Conservation (phyloP, 2,888 invertebrate genomes). For the Syrista parreyssii region DNA sequence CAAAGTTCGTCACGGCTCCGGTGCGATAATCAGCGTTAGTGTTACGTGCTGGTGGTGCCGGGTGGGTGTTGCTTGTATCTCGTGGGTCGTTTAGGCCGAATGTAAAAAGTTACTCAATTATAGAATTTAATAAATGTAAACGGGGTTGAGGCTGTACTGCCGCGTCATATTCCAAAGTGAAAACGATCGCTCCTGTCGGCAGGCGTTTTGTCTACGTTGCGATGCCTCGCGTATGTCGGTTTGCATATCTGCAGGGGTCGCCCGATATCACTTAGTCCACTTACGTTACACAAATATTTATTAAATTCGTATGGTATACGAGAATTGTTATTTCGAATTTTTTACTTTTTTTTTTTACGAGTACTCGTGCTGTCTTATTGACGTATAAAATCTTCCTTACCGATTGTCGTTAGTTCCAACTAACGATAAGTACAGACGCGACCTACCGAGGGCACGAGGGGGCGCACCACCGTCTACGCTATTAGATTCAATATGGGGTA, state of each 20-base stretch:
- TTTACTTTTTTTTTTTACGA: neutral
- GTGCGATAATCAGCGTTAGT: neutral
- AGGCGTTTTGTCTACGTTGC: neutral
- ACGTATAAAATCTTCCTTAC: neutral
- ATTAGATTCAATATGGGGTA: neutral
- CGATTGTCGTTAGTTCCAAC: neutral
- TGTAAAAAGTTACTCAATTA: neutral
- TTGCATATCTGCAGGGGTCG: neutral
- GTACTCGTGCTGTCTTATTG: neutral
- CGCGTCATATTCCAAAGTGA: neutral
- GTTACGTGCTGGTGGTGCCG: neutral
- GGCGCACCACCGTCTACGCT: neutral
- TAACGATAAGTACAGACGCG: neutral
- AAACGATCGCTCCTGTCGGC: neutral
- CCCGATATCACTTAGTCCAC: neutral
- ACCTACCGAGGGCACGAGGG: neutral
- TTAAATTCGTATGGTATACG: too few relatives aligned
- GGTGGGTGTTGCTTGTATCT: neutral
- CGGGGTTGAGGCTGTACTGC: neutral
- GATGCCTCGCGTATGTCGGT: too few relatives aligned
- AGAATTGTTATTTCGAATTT: neutral
- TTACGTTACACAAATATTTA: too few relatives aligned
- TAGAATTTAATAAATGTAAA: neutral
- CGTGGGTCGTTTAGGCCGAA: neutral
- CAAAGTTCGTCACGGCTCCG: neutral